Evolutionary conservation across 2,113 vertebrate species (phyloP), one percentile per base, ranked within the genome.

Genomic region (Excalfactoria chinensis): DNA sequence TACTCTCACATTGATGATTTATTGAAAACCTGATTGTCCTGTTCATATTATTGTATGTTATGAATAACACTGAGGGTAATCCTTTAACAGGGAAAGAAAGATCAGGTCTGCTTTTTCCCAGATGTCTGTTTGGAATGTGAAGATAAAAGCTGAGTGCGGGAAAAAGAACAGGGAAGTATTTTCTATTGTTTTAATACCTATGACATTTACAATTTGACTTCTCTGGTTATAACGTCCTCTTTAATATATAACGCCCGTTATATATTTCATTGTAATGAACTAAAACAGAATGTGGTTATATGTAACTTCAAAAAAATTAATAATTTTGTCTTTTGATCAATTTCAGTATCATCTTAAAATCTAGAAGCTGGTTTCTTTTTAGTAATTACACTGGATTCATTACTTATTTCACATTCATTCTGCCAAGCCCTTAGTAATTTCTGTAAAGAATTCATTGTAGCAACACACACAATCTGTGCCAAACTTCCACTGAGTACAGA

Each of bases 341-440:
- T 72, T 41, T 91, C 48, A 63, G 7, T 48, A 69, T 93, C 21
- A 41, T 76, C 18, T 75, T 79, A 62, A 82, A 89, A 77, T 74
- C 32, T 67, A 76, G 43, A 66, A 66, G 13, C 6, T 87, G 9
- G 13, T 35, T 79, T 75, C 18, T 84, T 77, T 53, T 30, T 76
- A 34, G 53, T 21, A 89, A 75, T 64, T 75, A 28, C 53, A 37
- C 62, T 78, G 11, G 35, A 23, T 77, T 60, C 0, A 10, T 72
- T 58, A 12, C 3, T 17, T 59, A 51, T 68, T 75, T 41, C 26
- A 41, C 72, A 26, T 9, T 62, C 46, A 67, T 46, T 28, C 11
- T 66, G 30, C 58, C 86, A 48, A 90, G 28, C 22, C 46, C 22
- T n/a, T 79, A 23, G 11, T 48, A 78, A 58, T 34, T 59, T n/a